Evolutionary conservation across 2,797 vertebrate species (phyloP).

Genomic region (Harpagifer antarcticus): DNA sequence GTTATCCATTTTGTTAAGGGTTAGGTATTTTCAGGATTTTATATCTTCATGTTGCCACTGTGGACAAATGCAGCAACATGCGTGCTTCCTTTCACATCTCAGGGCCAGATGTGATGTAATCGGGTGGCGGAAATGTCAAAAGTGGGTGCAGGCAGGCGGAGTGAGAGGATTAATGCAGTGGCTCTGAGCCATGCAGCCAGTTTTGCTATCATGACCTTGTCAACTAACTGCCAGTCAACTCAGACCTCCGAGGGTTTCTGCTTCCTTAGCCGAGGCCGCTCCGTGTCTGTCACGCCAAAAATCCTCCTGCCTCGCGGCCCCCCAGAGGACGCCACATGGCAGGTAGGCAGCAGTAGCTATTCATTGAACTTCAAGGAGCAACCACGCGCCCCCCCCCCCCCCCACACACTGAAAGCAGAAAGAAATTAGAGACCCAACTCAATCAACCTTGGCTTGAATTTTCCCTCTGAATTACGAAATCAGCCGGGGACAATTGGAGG

Average conservation of each 20-base stretch:
- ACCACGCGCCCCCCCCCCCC: too few species aligned
- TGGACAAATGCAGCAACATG: background rate
- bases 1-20: too few species aligned
- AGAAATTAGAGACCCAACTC: conserved; percentile 48
- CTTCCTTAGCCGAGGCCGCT: conserved; percentile 60
- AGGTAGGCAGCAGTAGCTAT: conserved; percentile 44
- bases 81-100: background rate
- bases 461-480: conserved; percentile 49
- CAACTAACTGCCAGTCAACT: conserved; percentile 72
- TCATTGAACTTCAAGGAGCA: conserved; percentile 15
- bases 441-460: conserved; percentile 39
- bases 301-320: conserved; percentile 3
- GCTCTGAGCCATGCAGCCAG: conserved; percentile 64
- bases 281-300: conserved; percentile 57
- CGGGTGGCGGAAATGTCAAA: conserved; percentile 67
- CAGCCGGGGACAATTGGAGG: conserved; percentile 35
- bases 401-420: conserved; percentile 3
- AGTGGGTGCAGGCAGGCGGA: conserved; percentile 57
- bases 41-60: background rate
- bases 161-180: conserved; percentile 67
- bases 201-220: conserved; percentile 79
- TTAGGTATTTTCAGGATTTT: background rate
- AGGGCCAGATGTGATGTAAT: conserved; percentile 56
- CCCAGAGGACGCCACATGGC: conserved; percentile 45
- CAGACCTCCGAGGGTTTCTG: conserved; percentile 69